Evolutionary conservation across 1,140 invertebrate genomes (phyloP).

Genomic region (Drosophila funebris): DNA sequence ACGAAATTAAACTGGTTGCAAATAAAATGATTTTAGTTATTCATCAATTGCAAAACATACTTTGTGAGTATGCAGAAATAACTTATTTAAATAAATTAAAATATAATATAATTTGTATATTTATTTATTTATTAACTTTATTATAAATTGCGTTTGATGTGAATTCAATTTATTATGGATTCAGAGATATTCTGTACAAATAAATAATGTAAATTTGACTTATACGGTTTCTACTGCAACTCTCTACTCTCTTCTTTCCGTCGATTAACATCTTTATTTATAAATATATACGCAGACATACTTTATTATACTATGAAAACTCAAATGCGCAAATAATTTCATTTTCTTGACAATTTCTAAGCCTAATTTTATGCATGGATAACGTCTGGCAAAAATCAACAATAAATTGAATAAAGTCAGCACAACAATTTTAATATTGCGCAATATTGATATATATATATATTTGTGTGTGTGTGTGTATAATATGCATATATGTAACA

Average conservation of each 20-base stretch:
- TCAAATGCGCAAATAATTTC: slow-evolving; percentile 20
- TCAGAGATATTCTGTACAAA: no score
- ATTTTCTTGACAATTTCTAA: slow-evolving; percentile 21
- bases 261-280: background rate
- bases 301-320: background rate
- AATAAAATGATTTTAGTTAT: slow-evolving; percentile 8
- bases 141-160: no score
- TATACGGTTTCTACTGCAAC: background rate
- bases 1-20: background rate
- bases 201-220: no score
- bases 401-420: slow-evolving; percentile 38
- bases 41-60: background rate
- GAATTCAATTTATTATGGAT: no score
- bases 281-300: background rate
- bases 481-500: background rate
- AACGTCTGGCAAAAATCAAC: slow-evolving; percentile 16
- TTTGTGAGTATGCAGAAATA: background rate
- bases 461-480: background rate
- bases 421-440: slow-evolving; percentile 32
- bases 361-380: slow-evolving; percentile 6
- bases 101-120: background rate
- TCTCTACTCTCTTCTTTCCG: background rate
- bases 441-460: background rate
- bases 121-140: no score
- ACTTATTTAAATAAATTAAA: no score